These are phyloP conservation scores for Scaptomyza parva DNA, from an alignment of 2,888 invertebrate species.

Conservation along the genomic window DNA sequence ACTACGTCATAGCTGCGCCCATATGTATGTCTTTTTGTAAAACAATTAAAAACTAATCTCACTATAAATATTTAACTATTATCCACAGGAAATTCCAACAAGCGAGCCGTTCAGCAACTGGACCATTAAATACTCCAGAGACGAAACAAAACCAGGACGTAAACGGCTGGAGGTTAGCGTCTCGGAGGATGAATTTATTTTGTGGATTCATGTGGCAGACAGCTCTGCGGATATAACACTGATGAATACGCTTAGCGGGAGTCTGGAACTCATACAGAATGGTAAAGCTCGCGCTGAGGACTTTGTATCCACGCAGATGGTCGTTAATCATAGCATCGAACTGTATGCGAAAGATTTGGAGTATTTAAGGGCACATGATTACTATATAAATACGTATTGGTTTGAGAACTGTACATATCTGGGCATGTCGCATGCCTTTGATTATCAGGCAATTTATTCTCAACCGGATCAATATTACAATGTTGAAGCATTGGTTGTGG, in stretches of 20 bases:
- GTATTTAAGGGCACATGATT: slow-evolving; percentile 87
- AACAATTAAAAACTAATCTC: slow-evolving; percentile 7
- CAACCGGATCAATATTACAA: slow-evolving; percentile 87
- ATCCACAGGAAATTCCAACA: slow-evolving; percentile 82
- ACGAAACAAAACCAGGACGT: slow-evolving; percentile 85
- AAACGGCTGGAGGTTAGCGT: slow-evolving; percentile 87
- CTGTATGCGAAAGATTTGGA: slow-evolving; percentile 87
- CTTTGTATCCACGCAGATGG: slow-evolving; percentile 88
- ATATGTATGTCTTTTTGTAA: neutral
- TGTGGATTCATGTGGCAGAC: slow-evolving; percentile 84
- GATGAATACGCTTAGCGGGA: slow-evolving; percentile 89
- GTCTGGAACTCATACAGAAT: slow-evolving; percentile 88
- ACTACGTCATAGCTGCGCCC: slow-evolving; percentile 41
- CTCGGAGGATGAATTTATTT: slow-evolving; percentile 64
- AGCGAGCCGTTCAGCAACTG: slow-evolving; percentile 87
- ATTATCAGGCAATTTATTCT: slow-evolving; percentile 88
- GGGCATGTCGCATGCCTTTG: slow-evolving; percentile 87
- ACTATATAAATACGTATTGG: slow-evolving; percentile 89
- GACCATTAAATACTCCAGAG: slow-evolving; percentile 87
- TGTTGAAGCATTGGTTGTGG: slow-evolving; percentile 90
- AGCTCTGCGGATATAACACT: slow-evolving; percentile 82
- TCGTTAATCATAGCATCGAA: slow-evolving; percentile 87
- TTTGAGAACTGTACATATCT: slow-evolving; percentile 91
- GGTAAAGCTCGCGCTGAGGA: slow-evolving; percentile 86
- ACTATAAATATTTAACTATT: slow-evolving; percentile 5